Evolutionary conservation across 2,888 invertebrate species (phyloP).

Genomic region (Meiosimyza decipiens): DNA sequence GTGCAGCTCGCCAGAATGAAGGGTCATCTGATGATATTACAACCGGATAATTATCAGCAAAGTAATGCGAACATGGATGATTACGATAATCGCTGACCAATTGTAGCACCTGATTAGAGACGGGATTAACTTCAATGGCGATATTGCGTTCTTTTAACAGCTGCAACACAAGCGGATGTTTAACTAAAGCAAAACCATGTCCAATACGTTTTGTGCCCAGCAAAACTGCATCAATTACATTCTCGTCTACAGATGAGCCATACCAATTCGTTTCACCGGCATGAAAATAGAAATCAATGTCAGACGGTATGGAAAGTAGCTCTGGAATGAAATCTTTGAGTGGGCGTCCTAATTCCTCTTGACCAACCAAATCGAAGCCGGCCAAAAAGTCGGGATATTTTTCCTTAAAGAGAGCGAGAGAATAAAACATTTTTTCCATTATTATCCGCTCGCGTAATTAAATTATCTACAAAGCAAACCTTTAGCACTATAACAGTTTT

Average conservation of each 20-base stretch:
- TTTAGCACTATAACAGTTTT: constrained; percentile 54
- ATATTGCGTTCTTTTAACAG: constrained; percentile 72
- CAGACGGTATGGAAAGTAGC: constrained; percentile 67
- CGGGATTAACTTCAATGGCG: constrained; percentile 80
- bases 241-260: constrained; percentile 75
- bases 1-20: constrained; percentile 79
- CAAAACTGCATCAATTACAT: constrained; percentile 81
- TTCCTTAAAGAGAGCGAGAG: constrained; percentile 53
- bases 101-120: constrained; percentile 81
- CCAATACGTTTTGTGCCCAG: constrained; percentile 81
- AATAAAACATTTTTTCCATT: neutral
- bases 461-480: constrained; percentile 44
- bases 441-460: neutral
- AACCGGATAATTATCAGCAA: constrained; percentile 77
- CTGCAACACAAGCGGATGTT: constrained; percentile 77
- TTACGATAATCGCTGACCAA: constrained; percentile 79
- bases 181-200: constrained; percentile 79
- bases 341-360: constrained; percentile 78
- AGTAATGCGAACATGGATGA: constrained; percentile 76
- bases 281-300: constrained; percentile 79
- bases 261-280: constrained; percentile 86
- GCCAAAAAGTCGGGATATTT: constrained; percentile 75
- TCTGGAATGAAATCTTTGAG: constrained; percentile 72
- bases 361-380: constrained; percentile 85
- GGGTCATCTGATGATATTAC: constrained; percentile 85